These are phyloP conservation scores for Gandaritis pyraliata DNA, from an alignment of 2,888 invertebrate species.

Conservation along the genomic window DNA sequence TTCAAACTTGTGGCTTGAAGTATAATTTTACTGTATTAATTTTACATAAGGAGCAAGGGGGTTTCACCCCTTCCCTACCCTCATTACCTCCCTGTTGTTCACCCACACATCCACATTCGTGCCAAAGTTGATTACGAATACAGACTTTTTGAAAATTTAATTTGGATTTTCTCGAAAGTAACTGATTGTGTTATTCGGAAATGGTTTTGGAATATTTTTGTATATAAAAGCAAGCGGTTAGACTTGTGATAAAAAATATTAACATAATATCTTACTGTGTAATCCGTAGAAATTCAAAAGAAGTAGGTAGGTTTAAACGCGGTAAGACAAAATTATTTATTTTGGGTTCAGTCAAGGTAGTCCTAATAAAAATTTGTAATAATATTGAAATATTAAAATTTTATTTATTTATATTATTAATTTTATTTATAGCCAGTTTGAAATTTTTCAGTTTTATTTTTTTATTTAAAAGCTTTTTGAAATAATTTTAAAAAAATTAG, in stretches of 20 bases:
- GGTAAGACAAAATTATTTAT: no score
- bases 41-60: not conserved
- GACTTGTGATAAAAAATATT: not conserved
- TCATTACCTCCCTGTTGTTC: constrained; percentile 6
- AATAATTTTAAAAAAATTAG: no score
- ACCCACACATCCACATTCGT: constrained; percentile 50
- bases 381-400: no score
- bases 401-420: no score
- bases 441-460: no score
- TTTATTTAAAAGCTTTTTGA: no score
- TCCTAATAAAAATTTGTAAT: no score
- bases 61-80: not conserved
- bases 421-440: no score
- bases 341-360: no score
- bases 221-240: constrained; percentile 22
- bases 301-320: no score
- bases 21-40: not conserved
- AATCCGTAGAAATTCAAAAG: no score
- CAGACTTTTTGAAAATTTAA: constrained; percentile 62
- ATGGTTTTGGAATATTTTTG: constrained; percentile 41
- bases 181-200: constrained; percentile 50
- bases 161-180: constrained; percentile 55
- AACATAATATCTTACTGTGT: constrained; percentile 1
- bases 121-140: constrained; percentile 55
- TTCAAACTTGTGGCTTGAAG: no score